Evolutionary conservation across 2,888 invertebrate genomes (phyloP).

Genomic region (Exocentrus adspersus): DNA sequence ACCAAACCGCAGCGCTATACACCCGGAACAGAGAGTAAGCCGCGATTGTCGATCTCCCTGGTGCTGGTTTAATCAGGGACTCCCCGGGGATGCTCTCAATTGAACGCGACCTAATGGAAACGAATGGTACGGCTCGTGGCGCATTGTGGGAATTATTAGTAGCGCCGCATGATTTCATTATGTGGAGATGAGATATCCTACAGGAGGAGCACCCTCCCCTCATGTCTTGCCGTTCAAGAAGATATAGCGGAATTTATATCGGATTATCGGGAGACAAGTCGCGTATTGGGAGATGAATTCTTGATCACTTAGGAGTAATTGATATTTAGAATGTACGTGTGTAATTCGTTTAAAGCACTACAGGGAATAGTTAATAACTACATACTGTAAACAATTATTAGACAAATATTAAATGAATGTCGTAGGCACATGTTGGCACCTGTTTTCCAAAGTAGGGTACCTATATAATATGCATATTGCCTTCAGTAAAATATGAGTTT

Average conservation of each 20-base stretch:
- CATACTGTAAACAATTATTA: too few relatives aligned
- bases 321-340: background rate
- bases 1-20: conserved; percentile 29
- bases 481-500: too few relatives aligned
- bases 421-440: too few relatives aligned
- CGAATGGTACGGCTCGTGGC: conserved; percentile 55
- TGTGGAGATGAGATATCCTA: conserved; percentile 22
- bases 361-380: too few relatives aligned
- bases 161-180: conserved; percentile 54
- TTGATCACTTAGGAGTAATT: conserved; percentile 6
- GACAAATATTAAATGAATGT: too few relatives aligned
- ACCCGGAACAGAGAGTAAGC: background rate
- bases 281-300: background rate
- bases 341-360: too few relatives aligned
- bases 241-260: conserved; percentile 14
- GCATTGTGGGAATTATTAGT: conserved; percentile 54
- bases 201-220: background rate
- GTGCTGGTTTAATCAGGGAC: conserved; percentile 55
- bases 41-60: conserved; percentile 51
- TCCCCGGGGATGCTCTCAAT: conserved; percentile 53
- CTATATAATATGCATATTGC: too few relatives aligned
- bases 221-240: background rate
- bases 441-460: too few relatives aligned
- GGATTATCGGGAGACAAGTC: conserved; percentile 7
- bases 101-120: conserved; percentile 54